These are phyloP conservation scores for Gymnothorax javanicus DNA, from an alignment of 2,797 vertebrate genomes.

Conservation along the genomic window DNA sequence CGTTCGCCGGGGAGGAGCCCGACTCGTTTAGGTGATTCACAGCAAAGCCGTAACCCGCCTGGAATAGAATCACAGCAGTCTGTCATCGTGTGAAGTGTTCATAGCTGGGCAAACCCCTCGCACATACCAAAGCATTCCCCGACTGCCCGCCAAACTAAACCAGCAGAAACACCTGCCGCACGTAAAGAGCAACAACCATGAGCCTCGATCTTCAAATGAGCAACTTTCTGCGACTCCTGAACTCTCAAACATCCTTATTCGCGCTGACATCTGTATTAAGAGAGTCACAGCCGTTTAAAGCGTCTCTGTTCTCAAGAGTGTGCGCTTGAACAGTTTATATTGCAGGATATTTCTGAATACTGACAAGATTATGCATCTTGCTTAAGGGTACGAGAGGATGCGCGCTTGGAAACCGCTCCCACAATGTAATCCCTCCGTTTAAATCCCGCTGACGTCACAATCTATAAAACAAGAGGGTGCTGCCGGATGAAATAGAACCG, in stretches of 20 bases:
- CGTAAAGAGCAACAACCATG: constrained; percentile 28
- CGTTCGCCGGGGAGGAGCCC: constrained; percentile 57
- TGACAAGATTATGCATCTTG: background rate
- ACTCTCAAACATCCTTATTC: background rate
- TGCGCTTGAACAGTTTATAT: background rate
- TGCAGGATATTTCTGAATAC: background rate
- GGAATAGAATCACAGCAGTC: constrained; percentile 62
- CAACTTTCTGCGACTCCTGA: background rate
- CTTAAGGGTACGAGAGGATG: background rate
- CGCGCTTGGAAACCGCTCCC: background rate
- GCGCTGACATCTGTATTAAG: too few relatives aligned
- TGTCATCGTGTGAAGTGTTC: constrained; percentile 74
- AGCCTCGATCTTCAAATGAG: background rate
- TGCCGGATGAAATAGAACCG: constrained; percentile 8
- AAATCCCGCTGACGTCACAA: constrained; percentile 1
- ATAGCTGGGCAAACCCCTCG: constrained; percentile 76
- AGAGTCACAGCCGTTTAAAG: too few relatives aligned
- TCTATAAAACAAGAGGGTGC: background rate
- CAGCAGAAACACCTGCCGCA: constrained; percentile 60
- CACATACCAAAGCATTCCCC: constrained; percentile 70
- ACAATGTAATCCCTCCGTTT: background rate
- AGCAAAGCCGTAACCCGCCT: constrained; percentile 59
- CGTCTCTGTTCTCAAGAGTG: background rate
- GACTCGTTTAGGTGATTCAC: constrained; percentile 73
- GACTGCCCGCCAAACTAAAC: constrained; percentile 65